Percentiles rank a stretch among this genome's conserved stretches.
Evolutionary conservation across 2,797 vertebrate species (phyloP).

Genomic region (Rhinoraja longicauda): DNA sequence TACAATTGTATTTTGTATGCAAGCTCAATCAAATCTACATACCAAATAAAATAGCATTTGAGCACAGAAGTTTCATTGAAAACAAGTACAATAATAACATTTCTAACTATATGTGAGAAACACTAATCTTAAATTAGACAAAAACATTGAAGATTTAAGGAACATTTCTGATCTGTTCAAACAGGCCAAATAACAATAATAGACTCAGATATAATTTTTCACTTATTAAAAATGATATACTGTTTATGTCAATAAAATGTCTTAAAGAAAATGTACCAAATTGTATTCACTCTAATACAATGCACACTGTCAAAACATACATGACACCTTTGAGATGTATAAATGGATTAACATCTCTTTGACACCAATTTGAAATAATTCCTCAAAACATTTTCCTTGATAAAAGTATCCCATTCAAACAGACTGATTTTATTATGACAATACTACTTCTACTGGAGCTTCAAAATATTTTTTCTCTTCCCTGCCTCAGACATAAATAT

Average conservation of each 20-base stretch:
- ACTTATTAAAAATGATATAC: background rate
- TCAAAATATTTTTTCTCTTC: background rate
- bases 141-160: background rate
- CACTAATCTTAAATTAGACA: background rate
- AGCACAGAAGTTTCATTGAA: background rate
- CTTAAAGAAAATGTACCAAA: background rate
- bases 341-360: background rate
- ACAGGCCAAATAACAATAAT: background rate
- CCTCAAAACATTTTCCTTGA: background rate
- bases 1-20: background rate
- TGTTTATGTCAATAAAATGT: background rate
- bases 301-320: background rate
- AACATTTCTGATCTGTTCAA: background rate
- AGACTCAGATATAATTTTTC: background rate
- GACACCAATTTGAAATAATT: background rate
- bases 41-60: background rate
- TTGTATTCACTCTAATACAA: background rate
- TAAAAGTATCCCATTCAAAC: background rate
- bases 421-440: background rate
- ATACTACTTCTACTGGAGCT: background rate
- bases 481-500: background rate
- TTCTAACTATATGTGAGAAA: background rate
- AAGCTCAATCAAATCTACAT: background rate
- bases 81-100: background rate
- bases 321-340: background rate